Base-by-base conservation (phyloP, 2,888 invertebrate genomes). In the Geotrupes spiniger region DNA sequence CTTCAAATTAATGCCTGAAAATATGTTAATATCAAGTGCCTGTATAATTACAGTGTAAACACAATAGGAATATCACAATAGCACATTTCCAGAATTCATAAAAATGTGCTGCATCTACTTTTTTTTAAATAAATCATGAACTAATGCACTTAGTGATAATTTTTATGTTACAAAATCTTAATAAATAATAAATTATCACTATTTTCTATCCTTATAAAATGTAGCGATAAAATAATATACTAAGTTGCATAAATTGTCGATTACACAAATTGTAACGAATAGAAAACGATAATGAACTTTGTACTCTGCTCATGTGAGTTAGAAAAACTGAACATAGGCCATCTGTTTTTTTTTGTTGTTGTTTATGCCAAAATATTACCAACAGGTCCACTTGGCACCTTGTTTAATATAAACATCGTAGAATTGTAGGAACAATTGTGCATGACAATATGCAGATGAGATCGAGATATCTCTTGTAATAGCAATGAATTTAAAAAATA, bases 71-170 rank as follows among this genome's bases (percentile, higher is more conserved):
- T 28, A 28, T 41, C 29, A 29, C 29, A 29, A 29, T n/a, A n/a
- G n/a, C n/a, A n/a, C n/a, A n/a, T 11, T 33, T 33, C 9, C 11
- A 33, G 33, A 31, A 15, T 27, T 16, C 27, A 27, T n/a, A 26
- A 44, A 37, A 11, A 16, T 41, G 36, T 21, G 31, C 31, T 38
- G 29, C 41, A 46, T 38, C 11, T 36, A 46, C 37, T 21, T 25
- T 17, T 16, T 5, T 26, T 26, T 37, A 8, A 33, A 33, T 33
- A 15, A 31, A 31, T 21, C 4, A 51, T 56, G 54, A 57, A 59
- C 62, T 65, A 63, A 62, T 61, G 62, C 62, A 62, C 62, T 63
- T 63, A 55, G 60, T 54, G 58, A 61, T 62, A 56, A 21, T 57
- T 56, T 57, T 62, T 59, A 59, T 53, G 56, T 53, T 56, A 56